phyloP scores from a whole-genome alignment of 2,797 vertebrate species.

The Notoglanidium macrostoma region DNA sequence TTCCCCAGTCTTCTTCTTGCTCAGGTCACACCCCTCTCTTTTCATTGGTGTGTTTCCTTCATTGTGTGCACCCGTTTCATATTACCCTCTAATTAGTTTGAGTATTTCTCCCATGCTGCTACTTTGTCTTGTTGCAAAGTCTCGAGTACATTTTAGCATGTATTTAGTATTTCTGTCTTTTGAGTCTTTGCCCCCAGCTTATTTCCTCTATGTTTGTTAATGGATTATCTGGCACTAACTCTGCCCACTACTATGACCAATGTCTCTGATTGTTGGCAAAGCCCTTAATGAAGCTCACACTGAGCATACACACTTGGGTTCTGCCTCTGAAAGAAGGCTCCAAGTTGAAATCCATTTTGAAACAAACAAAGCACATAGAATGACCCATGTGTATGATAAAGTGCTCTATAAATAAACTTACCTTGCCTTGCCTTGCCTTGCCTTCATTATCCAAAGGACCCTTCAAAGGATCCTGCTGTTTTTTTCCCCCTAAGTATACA shows the following conservation, averaged over 20 bases:
- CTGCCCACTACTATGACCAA: neutral
- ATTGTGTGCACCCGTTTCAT: constrained; percentile 5
- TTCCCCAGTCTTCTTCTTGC: neutral
- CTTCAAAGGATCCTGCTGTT: neutral
- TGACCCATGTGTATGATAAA: too few species aligned
- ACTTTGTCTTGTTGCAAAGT: neutral
- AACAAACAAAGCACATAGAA: neutral
- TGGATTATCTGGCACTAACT: neutral
- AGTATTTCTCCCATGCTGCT: neutral
- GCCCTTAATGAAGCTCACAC: neutral
- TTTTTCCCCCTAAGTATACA: neutral
- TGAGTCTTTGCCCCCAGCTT: neutral
- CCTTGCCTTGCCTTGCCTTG: too few species aligned
- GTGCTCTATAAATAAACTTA: too few species aligned
- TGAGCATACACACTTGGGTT: neutral
- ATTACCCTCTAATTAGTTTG: constrained; percentile 6
- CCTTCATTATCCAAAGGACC: neutral
- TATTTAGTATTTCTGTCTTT: neutral
- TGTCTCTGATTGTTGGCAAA: neutral
- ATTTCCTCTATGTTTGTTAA: neutral
- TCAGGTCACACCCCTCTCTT: neutral
- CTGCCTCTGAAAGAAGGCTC: neutral
- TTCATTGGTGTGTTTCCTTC: neutral
- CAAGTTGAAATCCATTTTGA: neutral
- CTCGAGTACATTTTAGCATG: neutral